These are phyloP conservation scores for Acanthosepion esculentum DNA, from an alignment of 2,888 invertebrate species.

Conservation along the genomic window DNA sequence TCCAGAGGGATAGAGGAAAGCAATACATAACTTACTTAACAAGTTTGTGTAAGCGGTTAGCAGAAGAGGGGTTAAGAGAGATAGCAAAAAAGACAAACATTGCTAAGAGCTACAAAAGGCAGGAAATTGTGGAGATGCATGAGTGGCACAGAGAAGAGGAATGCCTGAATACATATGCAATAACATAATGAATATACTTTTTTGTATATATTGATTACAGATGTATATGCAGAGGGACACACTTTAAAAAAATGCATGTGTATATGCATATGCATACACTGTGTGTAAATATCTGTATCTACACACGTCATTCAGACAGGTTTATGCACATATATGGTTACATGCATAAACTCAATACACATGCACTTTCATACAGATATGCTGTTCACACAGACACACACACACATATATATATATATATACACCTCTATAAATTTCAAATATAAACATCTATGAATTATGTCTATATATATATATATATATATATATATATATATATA, in stretches of 20 bases:
- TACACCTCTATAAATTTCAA: too few species aligned
- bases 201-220: background rate
- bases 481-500: background rate
- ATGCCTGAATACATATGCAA: background rate
- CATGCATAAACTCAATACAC: background rate
- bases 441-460: too few species aligned
- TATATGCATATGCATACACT: background rate
- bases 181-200: background rate
- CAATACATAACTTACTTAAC: too few species aligned
- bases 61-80: too few species aligned
- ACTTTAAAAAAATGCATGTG: background rate
- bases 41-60: too few species aligned
- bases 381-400: background rate
- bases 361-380: background rate
- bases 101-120: too few species aligned
- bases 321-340: background rate
- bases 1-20: too few species aligned
- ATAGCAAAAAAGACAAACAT: too few species aligned
- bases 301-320: background rate
- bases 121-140: too few species aligned
- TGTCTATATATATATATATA: too few species aligned
- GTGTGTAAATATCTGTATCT: background rate
- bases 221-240: background rate
- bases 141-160: too few species aligned
- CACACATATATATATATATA: background rate